Base-by-base conservation (phyloP, 2,888 invertebrate species). In the Cosmorhoe ocellata region DNA sequence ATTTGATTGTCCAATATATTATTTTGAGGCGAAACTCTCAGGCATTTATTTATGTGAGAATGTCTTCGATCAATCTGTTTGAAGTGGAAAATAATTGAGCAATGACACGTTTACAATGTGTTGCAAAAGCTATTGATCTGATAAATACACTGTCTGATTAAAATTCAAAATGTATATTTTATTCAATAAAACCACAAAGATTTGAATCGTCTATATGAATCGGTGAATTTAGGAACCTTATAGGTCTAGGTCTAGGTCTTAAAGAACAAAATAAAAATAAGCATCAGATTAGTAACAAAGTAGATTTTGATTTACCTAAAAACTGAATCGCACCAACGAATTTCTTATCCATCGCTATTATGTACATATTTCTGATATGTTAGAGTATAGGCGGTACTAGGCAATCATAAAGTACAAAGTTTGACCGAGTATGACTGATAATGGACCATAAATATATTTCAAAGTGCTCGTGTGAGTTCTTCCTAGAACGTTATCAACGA, bases 71-170 rank as follows among this genome's bases (percentile, higher is more conserved):
- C 42, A 39, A 43, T 44, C 36, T 27, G 41, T 40, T 46, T 37
- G 45, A 48, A 47, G 43, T 46, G 12, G 32, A 26, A 36, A 28
- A 40, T 38, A 43, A 55, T 48, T 46, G 51, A 32, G 45, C 37
- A 49, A 54, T 59, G 31, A 54, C 44, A 14, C 41, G 37, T 36
- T 51, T 48, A 59, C 59, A 59, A 61, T 56, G 58, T 55, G 55
- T 51, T 51, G 57, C 61, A 51, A 61, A 61, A 54, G 30, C 18
- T 48, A 49, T 55, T 53, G 37, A 53, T 57, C 28, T 36, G 27
- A 45, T 50, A 22, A 38, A 22, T 28, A 9, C 22, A 12, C 24
- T 24, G 24, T 24, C 7, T 1, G 2, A 24, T 7, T 3, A 18
- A 18, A 18, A 18, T 18, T 18, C 3, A 18, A 18, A 4, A 18